Conservation (phyloP, 1,140 invertebrate genomes). For the Pemphigus obesinymphae region DNA sequence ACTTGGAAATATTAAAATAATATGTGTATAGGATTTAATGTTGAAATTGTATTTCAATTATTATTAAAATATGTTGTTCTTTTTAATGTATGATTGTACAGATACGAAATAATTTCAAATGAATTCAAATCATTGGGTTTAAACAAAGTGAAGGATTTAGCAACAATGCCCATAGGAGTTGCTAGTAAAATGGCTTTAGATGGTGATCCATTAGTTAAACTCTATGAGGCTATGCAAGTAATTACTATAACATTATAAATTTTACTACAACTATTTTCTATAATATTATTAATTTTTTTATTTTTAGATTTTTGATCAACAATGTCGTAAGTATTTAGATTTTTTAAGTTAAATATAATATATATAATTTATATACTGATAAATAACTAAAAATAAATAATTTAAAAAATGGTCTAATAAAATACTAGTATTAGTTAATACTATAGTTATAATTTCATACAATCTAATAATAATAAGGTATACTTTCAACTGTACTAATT, state of each 20-base stretch:
- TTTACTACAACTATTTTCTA: background rate
- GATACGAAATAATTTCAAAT: background rate
- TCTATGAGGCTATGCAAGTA: conserved; percentile 15
- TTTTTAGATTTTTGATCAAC: conserved; percentile 11
- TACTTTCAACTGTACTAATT: no score
- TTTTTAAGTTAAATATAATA: no score
- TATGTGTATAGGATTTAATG: no score
- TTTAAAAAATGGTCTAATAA: no score
- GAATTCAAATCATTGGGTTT: background rate
- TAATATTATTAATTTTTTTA: background rate
- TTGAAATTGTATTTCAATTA: no score
- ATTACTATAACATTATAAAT: background rate
- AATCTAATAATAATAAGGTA: no score
- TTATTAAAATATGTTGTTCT: no score
- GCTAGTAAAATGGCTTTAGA: background rate
- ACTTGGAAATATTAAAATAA: no score
- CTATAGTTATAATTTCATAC: no score
- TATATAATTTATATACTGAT: no score
- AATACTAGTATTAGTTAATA: no score
- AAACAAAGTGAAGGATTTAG: conserved; percentile 22
- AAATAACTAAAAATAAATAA: no score
- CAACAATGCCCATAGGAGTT: background rate
- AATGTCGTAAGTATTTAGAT: background rate
- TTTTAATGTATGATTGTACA: background rate
- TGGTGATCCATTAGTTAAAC: background rate